Evolutionary conservation across 2,888 invertebrate species (phyloP), one percentile per base, ranked within the genome.

Genomic region (Agonopterix subpropinquella): DNA sequence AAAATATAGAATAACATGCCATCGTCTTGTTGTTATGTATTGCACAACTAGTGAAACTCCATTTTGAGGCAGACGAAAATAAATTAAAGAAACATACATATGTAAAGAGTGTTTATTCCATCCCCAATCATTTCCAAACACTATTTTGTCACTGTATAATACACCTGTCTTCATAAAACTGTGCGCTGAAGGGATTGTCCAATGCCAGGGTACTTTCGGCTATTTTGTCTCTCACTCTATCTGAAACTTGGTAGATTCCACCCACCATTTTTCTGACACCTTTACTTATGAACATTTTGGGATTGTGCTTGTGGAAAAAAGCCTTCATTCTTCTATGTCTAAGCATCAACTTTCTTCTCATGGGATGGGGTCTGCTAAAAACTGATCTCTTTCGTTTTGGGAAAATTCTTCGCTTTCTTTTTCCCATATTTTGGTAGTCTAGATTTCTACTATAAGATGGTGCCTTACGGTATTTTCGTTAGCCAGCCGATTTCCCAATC

Each of bases 81-180:
- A 28, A 28, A 28, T 28, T 5, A 28, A 28, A 28, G 28, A 5
- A 28, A 28, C 28, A 28, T 28, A 28, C 28, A 28, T 1, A 28
- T 28, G 28, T 5, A 28, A 28, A 5, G 5, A 28, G 28, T 28
- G 28, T 28, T 28, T 28, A 28, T 28, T 28, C 28, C 28, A 7
- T 28, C 7, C 28, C 28, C 28, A 28, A 28, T 5, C 28, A 28
- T 28, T 5, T 28, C 28, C 28, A 5, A 28, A 7, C 28, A 28
- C 28, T 28, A 28, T 39, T 43, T 13, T 11, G 44, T 56, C 57
- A 82, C 51, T 80, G 78, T 37, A 83, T 75, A 4, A 37, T 53
- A 62, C 81, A 83, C 8, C 78, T 63, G 48, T 82, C 82, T 64
- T 75, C 72, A 15, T 83, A 83, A 44, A 83, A 82, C n/a, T 78